Percentiles rank a stretch among this genome's conserved stretches.
Evolutionary conservation across 2,113 vertebrate genomes (phyloP).

Genomic region (Cathartes aura): DNA sequence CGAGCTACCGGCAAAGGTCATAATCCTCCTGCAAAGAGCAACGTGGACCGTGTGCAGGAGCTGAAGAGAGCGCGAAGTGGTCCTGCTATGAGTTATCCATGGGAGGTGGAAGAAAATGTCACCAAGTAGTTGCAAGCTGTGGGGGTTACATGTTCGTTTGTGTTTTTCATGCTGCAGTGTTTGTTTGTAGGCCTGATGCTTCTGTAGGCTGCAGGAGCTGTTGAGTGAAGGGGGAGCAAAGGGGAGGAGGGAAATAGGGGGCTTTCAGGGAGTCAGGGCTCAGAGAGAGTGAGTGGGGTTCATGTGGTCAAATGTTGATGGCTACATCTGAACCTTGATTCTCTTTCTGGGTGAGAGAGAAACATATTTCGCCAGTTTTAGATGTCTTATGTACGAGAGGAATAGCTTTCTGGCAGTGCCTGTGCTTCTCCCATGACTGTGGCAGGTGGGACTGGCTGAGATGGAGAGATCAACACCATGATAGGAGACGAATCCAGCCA

Average conservation of each 20-base stretch:
- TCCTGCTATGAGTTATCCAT: neutral
- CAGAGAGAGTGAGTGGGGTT: neutral
- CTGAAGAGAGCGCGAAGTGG: neutral
- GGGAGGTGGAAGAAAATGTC: neutral
- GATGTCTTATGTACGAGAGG: neutral
- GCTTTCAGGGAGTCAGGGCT: neutral
- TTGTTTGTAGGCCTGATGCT: neutral
- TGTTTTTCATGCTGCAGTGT: neutral
- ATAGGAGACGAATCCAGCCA: neutral
- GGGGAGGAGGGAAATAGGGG: neutral
- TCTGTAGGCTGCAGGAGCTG: neutral
- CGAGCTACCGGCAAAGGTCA: neutral
- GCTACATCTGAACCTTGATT: neutral
- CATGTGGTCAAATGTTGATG: neutral
- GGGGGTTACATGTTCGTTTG: neutral
- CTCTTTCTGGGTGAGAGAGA: neutral
- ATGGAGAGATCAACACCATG: neutral
- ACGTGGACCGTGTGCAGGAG: neutral
- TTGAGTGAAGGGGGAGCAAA: neutral
- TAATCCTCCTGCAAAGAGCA: neutral
- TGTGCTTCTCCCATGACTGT: neutral
- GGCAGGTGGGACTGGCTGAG: neutral
- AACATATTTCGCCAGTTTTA: neutral
- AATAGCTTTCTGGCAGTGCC: neutral
- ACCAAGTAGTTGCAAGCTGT: neutral